A percentile compares a stretch with the other conserved stretches of the same genome.
phyloP scores from a whole-genome alignment of 1,140 invertebrate genomes.

The Leptopilina clavipes region DNA sequence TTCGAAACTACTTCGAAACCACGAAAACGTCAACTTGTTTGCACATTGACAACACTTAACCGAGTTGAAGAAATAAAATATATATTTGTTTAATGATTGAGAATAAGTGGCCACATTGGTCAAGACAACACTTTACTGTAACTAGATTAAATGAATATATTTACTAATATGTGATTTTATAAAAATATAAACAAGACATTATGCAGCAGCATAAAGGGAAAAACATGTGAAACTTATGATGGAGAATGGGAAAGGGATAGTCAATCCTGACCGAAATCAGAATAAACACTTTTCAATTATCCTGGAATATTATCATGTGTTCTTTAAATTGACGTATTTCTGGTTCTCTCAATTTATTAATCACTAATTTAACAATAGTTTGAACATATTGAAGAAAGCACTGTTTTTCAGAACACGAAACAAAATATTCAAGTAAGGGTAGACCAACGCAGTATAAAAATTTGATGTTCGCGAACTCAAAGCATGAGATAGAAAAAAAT shows the following conservation, averaged over 20 bases:
- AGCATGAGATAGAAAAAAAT: no score
- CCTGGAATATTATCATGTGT: background rate
- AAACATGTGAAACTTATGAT: background rate
- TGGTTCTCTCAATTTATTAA: background rate
- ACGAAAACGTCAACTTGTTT: conserved; percentile 8
- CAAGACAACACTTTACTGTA: background rate
- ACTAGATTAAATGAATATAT: background rate
- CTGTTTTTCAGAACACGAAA: conserved; percentile 11
- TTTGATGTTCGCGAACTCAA: no score
- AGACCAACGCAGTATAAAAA: no score
- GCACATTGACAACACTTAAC: conserved; percentile 38
- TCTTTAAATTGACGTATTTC: background rate
- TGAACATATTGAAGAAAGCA: conserved; percentile 10
- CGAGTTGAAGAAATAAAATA: background rate
- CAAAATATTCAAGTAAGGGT: background rate
- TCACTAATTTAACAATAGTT: background rate
- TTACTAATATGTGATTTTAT: conserved; percentile 2
- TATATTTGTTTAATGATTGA: conserved; percentile 3
- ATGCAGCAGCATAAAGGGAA: background rate
- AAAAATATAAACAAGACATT: conserved; percentile 30
- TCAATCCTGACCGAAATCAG: conserved; percentile 4
- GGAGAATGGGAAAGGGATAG: background rate
- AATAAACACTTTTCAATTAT: background rate
- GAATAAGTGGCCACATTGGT: conserved; percentile 12
- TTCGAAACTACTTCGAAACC: conserved; percentile 37